Evolutionary conservation across 2,797 vertebrate species (phyloP).

Genomic region (Channallabes apus): DNA sequence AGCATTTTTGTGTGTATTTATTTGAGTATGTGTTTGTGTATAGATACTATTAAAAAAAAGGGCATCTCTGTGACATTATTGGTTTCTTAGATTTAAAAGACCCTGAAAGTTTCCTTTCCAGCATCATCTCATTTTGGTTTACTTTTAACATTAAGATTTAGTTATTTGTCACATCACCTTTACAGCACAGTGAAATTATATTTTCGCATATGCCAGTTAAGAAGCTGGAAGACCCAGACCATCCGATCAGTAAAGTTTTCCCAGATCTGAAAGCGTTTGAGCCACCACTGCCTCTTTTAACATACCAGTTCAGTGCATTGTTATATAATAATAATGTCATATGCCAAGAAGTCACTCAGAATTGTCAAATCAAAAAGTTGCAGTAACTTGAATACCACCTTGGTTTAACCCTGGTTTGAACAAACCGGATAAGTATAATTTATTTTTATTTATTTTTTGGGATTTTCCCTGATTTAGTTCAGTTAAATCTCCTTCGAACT

Average conservation of each 20-base stretch:
- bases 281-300: too few species aligned
- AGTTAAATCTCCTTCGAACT: neutral
- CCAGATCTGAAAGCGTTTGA: too few species aligned
- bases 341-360: neutral
- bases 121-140: neutral
- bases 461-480: too few species aligned
- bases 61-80: neutral
- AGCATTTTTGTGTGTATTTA: too few species aligned
- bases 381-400: constrained; percentile 1
- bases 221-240: too few species aligned
- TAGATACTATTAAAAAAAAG: too few species aligned
- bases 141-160: neutral
- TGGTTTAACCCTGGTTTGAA: constrained; percentile 32
- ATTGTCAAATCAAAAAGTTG: neutral
- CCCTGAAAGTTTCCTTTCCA: neutral
- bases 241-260: too few species aligned
- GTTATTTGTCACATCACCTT: too few species aligned
- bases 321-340: neutral
- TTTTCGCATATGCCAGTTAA: too few species aligned
- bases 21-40: too few species aligned
- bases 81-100: neutral
- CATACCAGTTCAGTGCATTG: neutral
- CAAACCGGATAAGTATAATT: constrained; percentile 39
- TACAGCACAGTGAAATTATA: too few species aligned
- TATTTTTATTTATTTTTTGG: too few species aligned